Evolutionary conservation across 2,797 vertebrate genomes (phyloP), one percentile per base, ranked within the genome.

Genomic region (Sylvilagus floridanus): DNA sequence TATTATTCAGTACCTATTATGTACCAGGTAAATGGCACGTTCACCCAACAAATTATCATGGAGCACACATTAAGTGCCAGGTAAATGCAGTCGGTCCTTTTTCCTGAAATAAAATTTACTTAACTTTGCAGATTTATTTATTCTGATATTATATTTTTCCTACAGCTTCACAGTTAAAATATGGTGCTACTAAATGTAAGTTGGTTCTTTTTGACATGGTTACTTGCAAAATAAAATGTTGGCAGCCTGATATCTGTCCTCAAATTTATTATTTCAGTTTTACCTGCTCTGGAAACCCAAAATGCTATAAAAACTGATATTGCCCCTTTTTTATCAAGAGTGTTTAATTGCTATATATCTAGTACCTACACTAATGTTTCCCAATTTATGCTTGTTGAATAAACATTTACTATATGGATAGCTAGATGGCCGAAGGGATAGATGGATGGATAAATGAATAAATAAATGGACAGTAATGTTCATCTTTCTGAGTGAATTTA

Each of bases 191-290:
- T 37, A 72, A 94, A 66, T 84, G 8, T 63, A 94, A 82, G 28
- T 19, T 35, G 32, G 1, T 54, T 86, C 54, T 92, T 92, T 86
- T 84, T 84, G 88, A 47, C 57, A 84, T 84, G 22, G 17, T 72
- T 72, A 24, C 17, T 82, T 30, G 57, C 30, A 87, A 91, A 95
- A 77, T 66, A 87, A 96, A 93, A 82, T 69, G 24, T 21, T 79
- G 8, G 60, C 17, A 57, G 37, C 28, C 13, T 69, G n/a, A 50
- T 30, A n/a, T 7, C 78, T 66, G 37, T 52, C 60, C 66, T 19
- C 30, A 77, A 35, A 60, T 89, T 62, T 62, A 65, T 28, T 82
- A 92, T 88, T 71, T 8, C 11, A 82, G 30, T 81, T 35, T 91
- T 90, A 77, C 8, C 0, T 93, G 30, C 32, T 76, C 16, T 81